Evolutionary conservation across 2,113 vertebrate genomes (phyloP).

Genomic region (Tupaia tana): DNA sequence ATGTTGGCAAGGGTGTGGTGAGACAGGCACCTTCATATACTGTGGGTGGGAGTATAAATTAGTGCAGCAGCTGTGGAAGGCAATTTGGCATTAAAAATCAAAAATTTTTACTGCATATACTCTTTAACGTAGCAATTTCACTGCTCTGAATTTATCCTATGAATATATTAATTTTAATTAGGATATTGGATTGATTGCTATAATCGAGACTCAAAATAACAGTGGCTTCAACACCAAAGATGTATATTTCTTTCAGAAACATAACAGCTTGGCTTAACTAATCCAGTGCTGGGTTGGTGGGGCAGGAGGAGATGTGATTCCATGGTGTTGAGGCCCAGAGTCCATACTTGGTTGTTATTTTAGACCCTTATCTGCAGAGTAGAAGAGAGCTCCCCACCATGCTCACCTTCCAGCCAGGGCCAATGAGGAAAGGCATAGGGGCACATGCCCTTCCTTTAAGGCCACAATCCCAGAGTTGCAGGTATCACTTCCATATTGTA

Average conservation of each 20-base stretch:
- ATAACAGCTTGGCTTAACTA: not conserved
- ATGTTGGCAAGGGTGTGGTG: not conserved
- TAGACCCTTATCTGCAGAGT: not conserved
- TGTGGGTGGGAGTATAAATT: not conserved
- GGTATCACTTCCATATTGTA: not conserved
- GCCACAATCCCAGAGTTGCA: not conserved
- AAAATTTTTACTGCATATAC: slow-evolving; percentile 28
- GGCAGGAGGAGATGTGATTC: not conserved
- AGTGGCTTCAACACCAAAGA: not conserved
- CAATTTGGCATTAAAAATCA: slow-evolving; percentile 2
- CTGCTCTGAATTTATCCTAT: slow-evolving; percentile 34
- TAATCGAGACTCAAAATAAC: not conserved
- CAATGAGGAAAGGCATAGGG: not conserved
- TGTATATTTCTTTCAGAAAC: not conserved
- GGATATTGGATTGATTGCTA: slow-evolving; percentile 1
- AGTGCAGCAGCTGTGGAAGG: not conserved
- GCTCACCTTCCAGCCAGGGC: no score
- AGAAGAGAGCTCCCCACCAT: not conserved
- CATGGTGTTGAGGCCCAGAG: not conserved
- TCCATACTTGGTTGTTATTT: not conserved
- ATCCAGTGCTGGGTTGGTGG: not conserved
- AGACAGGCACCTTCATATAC: not conserved
- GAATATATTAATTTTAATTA: slow-evolving; percentile 45
- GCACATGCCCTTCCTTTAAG: not conserved
- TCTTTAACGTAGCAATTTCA: slow-evolving; percentile 13